Evolutionary conservation across 2,888 invertebrate genomes (phyloP).

Genomic region (Icerya purchasi): DNA sequence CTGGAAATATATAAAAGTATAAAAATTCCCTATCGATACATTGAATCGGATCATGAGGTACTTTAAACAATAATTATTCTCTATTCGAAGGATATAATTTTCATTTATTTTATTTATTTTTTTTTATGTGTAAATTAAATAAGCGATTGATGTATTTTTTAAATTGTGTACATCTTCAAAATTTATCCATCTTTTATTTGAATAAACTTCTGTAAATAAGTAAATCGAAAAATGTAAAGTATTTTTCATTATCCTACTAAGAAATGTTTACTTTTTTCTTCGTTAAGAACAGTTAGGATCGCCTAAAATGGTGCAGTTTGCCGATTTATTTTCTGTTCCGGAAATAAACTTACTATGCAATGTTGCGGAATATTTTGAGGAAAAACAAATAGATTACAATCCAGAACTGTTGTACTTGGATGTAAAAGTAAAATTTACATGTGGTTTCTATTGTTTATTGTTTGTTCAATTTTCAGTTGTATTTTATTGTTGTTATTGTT

Average conservation of each 20-base stretch:
- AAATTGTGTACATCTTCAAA: no score
- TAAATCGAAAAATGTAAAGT: no score
- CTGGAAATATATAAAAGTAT: slow-evolving; percentile 62
- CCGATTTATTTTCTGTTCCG: slow-evolving; percentile 89
- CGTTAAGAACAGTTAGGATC: slow-evolving; percentile 18
- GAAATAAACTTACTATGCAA: slow-evolving; percentile 86
- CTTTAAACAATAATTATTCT: no score
- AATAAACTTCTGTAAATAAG: no score
- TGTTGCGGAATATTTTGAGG: slow-evolving; percentile 78
- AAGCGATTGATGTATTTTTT: no score
- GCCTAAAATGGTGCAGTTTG: slow-evolving; percentile 70
- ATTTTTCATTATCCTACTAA: background rate
- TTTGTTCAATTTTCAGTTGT: no score
- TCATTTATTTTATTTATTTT: no score
- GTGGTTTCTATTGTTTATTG: no score
- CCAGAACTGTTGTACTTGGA: slow-evolving; percentile 89
- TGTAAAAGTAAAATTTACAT: slow-evolving; percentile 72
- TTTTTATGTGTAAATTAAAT: no score
- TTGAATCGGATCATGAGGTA: slow-evolving; percentile 46
- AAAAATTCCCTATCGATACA: slow-evolving; percentile 67
- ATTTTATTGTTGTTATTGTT: no score
- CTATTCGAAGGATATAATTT: no score
- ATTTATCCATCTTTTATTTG: no score
- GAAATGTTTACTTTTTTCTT: background rate
- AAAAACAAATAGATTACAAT: slow-evolving; percentile 75